Conservation (phyloP, 2,888 invertebrate genomes). For the Microplitis manilae region DNA sequence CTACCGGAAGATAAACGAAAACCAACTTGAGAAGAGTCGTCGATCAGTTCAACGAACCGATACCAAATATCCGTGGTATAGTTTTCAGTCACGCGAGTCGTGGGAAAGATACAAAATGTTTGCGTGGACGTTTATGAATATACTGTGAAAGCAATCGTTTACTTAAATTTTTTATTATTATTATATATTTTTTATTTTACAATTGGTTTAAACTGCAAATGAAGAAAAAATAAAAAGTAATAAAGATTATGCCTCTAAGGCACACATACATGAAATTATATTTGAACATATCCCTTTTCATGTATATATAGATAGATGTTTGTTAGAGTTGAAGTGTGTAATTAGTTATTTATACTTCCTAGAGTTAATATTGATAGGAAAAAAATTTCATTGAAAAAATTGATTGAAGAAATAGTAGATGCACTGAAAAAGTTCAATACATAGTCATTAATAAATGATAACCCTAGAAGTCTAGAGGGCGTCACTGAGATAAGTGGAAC, state of each 20-base stretch:
- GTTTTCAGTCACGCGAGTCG: conserved; percentile 38
- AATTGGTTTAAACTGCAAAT: conserved; percentile 28
- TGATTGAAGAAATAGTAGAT: neutral
- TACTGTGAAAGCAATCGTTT: conserved; percentile 35
- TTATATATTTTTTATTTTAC: conserved; percentile 22
- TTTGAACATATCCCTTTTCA: neutral
- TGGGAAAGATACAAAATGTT: conserved; percentile 38
- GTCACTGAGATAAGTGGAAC: conserved; percentile 13
- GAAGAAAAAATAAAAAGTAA: conserved; percentile 11
- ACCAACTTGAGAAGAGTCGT: conserved; percentile 1
- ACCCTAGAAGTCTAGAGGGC: neutral
- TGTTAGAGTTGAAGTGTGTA: neutral
- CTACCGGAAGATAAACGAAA: neutral
- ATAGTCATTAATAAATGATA: conserved; percentile 11
- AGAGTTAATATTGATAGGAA: neutral
- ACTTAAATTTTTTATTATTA: conserved; percentile 7
- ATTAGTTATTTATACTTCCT: neutral
- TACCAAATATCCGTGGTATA: conserved; percentile 39
- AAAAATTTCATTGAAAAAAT: neutral
- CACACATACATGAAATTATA: neutral
- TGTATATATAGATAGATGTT: neutral
- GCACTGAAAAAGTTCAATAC: neutral
- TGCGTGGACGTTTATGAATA: conserved; percentile 30
- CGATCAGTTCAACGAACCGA: conserved; percentile 39
- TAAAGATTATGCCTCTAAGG: neutral